phyloP scores from a whole-genome alignment of 2,797 vertebrate species.

The Morus bassanus region DNA sequence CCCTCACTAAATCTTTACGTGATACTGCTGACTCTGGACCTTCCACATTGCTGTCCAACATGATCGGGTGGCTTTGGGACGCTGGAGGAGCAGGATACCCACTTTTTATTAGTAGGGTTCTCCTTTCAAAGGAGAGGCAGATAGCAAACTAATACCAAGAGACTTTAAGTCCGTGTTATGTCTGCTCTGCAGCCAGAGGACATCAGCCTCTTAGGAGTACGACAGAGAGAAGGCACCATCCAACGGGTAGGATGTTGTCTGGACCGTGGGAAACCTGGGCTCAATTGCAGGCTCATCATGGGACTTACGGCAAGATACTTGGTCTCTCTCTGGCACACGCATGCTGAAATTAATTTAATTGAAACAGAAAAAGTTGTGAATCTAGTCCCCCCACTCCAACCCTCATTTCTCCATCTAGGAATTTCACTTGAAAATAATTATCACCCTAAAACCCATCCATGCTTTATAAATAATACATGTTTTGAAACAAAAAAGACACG shows the following conservation, averaged over 20 bases:
- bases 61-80: neutral
- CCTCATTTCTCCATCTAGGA: neutral
- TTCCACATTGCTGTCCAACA: rapidly evolving
- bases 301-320: neutral
- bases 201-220: neutral
- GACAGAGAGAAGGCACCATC: neutral
- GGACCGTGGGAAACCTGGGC: neutral
- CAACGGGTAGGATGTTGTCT: neutral
- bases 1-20: neutral
- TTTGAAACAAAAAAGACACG: neutral
- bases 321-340: neutral
- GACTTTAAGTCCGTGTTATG: neutral
- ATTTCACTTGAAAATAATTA: neutral
- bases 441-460: neutral
- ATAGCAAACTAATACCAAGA: neutral
- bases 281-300: neutral
- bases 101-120: neutral
- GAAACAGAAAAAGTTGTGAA: neutral
- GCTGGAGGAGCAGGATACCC: neutral
- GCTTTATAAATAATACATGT: neutral
- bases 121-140: neutral
- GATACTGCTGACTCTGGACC: neutral
- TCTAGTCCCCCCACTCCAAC: neutral
- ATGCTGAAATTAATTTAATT: neutral
- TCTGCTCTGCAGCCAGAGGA: neutral